Conservation (phyloP, 92 coral and sea anemone species). For the Pocillopora meandrina region DNA sequence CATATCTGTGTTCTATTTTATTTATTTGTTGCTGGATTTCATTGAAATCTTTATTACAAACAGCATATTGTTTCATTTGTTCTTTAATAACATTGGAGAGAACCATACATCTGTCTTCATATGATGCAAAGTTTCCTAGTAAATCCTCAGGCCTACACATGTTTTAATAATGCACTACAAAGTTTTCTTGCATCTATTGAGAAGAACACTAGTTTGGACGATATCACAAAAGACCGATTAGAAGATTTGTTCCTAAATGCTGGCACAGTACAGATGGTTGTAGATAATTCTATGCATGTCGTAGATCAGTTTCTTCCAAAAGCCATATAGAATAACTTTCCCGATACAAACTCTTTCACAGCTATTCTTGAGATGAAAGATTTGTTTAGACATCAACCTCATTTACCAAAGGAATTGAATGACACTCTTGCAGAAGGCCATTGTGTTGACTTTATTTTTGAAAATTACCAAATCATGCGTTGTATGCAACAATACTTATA, state of each 20-base stretch:
- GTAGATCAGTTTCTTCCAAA: constrained; percentile 32
- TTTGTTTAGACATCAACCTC: constrained; percentile 37
- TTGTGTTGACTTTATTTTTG: neutral
- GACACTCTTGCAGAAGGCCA: constrained; percentile 29
- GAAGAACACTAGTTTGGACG: constrained; percentile 35
- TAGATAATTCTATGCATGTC: constrained; percentile 31
- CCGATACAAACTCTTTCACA: constrained; percentile 22
- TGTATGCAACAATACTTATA: too few relatives aligned
- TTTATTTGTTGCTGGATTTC: constrained; percentile 58
- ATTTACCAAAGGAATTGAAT: constrained; percentile 30
- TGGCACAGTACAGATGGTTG: constrained; percentile 39
- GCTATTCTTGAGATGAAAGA: constrained; percentile 37
- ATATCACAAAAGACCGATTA: constrained; percentile 35
- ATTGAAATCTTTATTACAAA: constrained; percentile 57
- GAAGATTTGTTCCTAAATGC: constrained; percentile 37
- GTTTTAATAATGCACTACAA: too few relatives aligned
- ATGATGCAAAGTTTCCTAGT: constrained; percentile 54
- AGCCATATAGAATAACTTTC: constrained; percentile 32
- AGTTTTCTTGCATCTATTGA: neutral
- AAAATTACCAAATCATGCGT: too few relatives aligned
- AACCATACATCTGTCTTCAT: constrained; percentile 40
- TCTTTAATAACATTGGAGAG: constrained; percentile 37
- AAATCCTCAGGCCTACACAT: constrained; percentile 8
- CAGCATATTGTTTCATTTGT: constrained; percentile 57
- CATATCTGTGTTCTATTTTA: constrained; percentile 60